Evolutionary conservation across 2,888 invertebrate species (phyloP).

Genomic region (Molanna angustata): DNA sequence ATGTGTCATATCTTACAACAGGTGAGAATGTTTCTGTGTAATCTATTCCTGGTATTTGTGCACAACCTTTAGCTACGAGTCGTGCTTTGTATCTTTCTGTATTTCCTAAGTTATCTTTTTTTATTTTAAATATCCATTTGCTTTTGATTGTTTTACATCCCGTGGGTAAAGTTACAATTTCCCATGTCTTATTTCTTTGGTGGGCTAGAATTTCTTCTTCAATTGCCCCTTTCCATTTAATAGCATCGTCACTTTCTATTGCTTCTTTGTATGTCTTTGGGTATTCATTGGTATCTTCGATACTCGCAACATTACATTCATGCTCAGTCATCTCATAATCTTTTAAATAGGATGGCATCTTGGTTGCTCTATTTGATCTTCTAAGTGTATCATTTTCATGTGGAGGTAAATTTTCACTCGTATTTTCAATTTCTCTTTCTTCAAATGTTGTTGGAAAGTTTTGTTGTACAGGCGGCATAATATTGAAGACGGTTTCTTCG

Average conservation of each 20-base stretch:
- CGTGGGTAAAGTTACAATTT: not conserved
- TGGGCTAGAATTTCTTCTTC: not conserved
- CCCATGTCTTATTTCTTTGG: not conserved
- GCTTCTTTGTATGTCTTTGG: not conserved
- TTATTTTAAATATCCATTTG: constrained; percentile 5
- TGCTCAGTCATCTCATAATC: not conserved
- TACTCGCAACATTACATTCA: constrained; percentile 1
- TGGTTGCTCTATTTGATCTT: not conserved
- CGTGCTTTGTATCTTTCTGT: constrained; percentile 1
- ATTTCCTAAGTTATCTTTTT: not conserved
- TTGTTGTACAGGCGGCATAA: no score
- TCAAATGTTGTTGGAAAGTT: no score
- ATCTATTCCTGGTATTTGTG: not conserved
- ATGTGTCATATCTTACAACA: constrained; percentile 1
- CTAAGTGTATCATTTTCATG: not conserved
- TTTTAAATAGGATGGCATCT: not conserved
- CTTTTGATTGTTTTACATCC: not conserved
- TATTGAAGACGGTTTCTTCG: no score
- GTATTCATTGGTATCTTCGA: no score
- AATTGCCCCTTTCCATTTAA: constrained; percentile 6
- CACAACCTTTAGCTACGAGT: constrained; percentile 5
- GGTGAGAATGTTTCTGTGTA: constrained; percentile 6
- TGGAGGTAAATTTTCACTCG: no score
- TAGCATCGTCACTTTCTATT: not conserved
- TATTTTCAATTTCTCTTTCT: no score